Evolutionary conservation across 2,888 invertebrate species (phyloP), one percentile per base, ranked within the genome.

Genomic region (Dexiosoma caninum): DNA sequence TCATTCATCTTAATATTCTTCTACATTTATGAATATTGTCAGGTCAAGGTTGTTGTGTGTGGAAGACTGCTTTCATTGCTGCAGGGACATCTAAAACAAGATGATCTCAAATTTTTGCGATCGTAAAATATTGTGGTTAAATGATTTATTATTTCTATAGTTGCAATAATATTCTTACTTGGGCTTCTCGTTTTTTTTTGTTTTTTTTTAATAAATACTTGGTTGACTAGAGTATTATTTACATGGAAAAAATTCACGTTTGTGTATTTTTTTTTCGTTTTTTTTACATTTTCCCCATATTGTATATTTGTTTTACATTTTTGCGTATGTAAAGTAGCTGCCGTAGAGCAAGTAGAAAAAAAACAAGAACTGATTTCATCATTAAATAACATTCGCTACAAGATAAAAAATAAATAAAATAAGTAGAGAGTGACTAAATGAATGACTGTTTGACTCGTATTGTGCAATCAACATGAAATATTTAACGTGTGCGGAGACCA

Each of bases 81-180:
- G 42, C 51, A 42, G 71, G 51, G 51, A 40, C n/a, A 49, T 37
- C 8, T 14, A 21, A n/a, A 32, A 64, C 14, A 6, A 51, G 9
- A 46, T 27, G 27, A 3, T 27, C 27, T 27, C 6, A 49, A n/a
- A 19, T 37, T 53, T 71, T 53, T 32, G 16, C 32, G 42, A 44
- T 72, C 62, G 53, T 37, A 66, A 66, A 51, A 49, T 59, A 44
- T 75, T 49, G 66, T 49, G 57, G 32, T 75, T 74, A 49, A 46
- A 46, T 75, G 57, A 75, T 75, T 75, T 67, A 75, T 75, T 75
- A 42, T 42, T 32, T 21, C 40, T 59, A 57, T 67, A 40, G 23
- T 32, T 66, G 59, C 59, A 59, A 42, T 32, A 66, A 46, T n/a
- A 21, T 49, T 57, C 57, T 40, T 46, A 37, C 64, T 74, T 46